Evolutionary conservation across 37 sponge, comb jelly and placozoan genomes (phyloP).

Genomic region (Tethya wilhelma): DNA sequence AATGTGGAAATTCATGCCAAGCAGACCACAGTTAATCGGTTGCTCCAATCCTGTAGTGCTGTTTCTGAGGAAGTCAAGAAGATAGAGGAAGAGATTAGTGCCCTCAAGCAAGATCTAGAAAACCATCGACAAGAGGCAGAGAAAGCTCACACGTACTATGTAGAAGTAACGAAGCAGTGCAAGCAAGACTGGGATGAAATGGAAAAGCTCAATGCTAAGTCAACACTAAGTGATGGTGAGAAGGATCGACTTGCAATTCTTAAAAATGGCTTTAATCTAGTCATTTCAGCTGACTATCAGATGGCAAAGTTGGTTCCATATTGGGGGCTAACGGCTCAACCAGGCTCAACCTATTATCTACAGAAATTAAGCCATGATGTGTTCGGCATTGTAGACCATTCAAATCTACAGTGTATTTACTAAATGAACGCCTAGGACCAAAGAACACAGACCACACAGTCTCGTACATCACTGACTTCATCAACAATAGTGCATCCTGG

Average conservation of each 20-base stretch:
- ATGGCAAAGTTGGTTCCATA: conserved; percentile 55
- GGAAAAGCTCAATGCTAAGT: not conserved
- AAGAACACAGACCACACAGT: conserved; percentile 49
- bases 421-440: conserved; percentile 23
- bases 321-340: conserved; percentile 50
- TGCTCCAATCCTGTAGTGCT: conserved; percentile 17
- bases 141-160: conserved; percentile 10
- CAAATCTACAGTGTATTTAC: not conserved
- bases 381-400: conserved; percentile 36
- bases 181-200: not conserved
- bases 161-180: not conserved
- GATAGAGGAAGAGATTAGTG: not conserved
- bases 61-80: not conserved
- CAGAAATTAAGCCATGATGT: conserved; percentile 50
- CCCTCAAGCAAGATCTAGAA: conserved; percentile 2
- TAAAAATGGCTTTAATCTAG: conserved; percentile 26
- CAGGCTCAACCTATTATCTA: conserved; percentile 37
- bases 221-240: not conserved
- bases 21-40: conserved; percentile 33
- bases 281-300: conserved; percentile 51
- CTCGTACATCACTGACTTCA: conserved; percentile 24
- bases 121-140: conserved; percentile 27
- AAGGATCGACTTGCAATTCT: not conserved
- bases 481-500: conserved; percentile 5
- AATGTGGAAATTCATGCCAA: conserved; percentile 7